Conservation (phyloP, 1,140 invertebrate genomes). For the Drosophila prosaltans region DNA sequence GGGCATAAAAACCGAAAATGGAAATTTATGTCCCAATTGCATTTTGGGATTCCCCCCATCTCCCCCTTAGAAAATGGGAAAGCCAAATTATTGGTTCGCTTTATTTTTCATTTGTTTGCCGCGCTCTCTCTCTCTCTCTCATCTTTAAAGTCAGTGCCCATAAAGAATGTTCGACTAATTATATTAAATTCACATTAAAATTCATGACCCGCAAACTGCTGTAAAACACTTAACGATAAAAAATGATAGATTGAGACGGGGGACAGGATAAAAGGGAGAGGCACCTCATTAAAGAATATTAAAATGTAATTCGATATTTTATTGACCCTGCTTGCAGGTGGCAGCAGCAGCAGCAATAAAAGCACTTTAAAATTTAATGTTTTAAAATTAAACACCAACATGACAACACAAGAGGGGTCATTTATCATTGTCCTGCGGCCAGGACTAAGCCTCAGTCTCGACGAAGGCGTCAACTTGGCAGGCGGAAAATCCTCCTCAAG, state of each 20-base stretch:
- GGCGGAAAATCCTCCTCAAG: slow-evolving; percentile 7
- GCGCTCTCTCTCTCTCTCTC: too few species aligned
- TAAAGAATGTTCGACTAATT: slow-evolving; percentile 49
- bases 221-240: slow-evolving; percentile 58
- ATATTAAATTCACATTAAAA: slow-evolving; percentile 72
- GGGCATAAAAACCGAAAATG: slow-evolving; percentile 76
- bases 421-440: slow-evolving; percentile 53
- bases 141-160: slow-evolving; percentile 33
- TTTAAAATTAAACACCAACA: slow-evolving; percentile 3
- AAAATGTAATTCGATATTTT: slow-evolving; percentile 66
- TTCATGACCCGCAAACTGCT: slow-evolving; percentile 38
- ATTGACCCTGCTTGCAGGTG: slow-evolving; percentile 36
- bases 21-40: slow-evolving; percentile 81
- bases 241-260: slow-evolving; percentile 8
- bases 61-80: slow-evolving; percentile 5
- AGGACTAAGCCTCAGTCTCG: slow-evolving; percentile 29
- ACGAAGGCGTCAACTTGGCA: slow-evolving; percentile 17
- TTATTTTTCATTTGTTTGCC: slow-evolving; percentile 8
- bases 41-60: slow-evolving; percentile 41
- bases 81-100: slow-evolving; percentile 63
- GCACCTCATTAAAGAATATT: slow-evolving; percentile 54
- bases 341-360: slow-evolving; percentile 23
- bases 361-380: slow-evolving; percentile 38
- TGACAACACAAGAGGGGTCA: slow-evolving; percentile 36
- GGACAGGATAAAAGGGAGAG: neutral